These are phyloP conservation scores for Labroides dimidiatus DNA, from an alignment of 2,797 vertebrate genomes.

Conservation along the genomic window DNA sequence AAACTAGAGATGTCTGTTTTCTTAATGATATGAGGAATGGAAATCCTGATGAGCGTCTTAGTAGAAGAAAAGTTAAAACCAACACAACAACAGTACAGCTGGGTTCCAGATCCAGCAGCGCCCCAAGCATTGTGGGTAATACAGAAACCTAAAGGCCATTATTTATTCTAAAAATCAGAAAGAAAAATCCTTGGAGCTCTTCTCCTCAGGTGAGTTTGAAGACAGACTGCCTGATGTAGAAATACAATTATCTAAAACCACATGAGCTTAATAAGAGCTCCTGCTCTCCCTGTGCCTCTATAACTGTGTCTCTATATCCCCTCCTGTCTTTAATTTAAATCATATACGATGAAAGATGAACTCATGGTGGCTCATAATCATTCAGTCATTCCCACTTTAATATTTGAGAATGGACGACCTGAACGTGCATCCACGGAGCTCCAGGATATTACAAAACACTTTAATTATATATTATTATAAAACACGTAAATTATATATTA, in stretches of 20 bases:
- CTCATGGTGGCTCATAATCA: conserved; percentile 7
- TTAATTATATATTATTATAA: no score
- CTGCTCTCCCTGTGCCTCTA: conserved; percentile 10
- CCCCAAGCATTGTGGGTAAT: no score
- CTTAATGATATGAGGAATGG: no score
- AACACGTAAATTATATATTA: no score
- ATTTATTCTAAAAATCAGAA: neutral
- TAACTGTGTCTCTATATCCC: neutral
- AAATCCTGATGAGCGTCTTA: no score
- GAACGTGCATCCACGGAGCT: neutral
- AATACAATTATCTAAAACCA: conserved; percentile 68
- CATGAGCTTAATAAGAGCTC: conserved; percentile 58
- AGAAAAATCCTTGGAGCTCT: conserved; percentile 24
- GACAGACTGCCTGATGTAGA: conserved; percentile 27
- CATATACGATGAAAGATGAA: conserved; percentile 13
- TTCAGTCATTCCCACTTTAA: neutral
- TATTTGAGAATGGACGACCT: neutral
- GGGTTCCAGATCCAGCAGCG: no score
- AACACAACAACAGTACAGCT: no score
- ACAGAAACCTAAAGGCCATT: neutral
- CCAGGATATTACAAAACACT: no score
- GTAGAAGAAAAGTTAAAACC: no score
- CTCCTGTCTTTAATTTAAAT: neutral
- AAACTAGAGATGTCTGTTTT: no score
- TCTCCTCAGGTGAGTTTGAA: conserved; percentile 47